Base-by-base conservation (phyloP, 1,140 invertebrate genomes). In the Drosophila kanapiae region DNA sequence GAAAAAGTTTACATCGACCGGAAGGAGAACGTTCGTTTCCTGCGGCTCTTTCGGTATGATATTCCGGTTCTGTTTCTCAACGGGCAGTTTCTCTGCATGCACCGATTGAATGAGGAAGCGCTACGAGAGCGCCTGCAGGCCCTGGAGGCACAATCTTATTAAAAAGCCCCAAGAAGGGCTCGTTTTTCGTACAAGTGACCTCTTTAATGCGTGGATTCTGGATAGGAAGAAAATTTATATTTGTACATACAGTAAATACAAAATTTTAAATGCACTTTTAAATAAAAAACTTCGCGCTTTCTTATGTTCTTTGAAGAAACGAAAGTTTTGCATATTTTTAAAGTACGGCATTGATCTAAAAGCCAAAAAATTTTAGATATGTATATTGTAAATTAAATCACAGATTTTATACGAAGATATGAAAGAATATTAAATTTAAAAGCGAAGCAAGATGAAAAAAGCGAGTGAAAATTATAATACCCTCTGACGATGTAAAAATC, bases 51-150 rank as follows among this genome's bases (percentile, higher is more conserved):
- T 87, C 94, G 95, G 63, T 95, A 96, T 92, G 97, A 98, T 91
- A 98, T 98, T 86, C 97, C 97, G 53, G 97, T 98, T 13, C 93
- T 98, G 82, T 97, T 97, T 93, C 94, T 98, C 6, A 96, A 98
- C 92, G 96, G 95, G 14, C 94, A 96, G 82, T 98, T 95, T 93
- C 93, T 98, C 29, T 98, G 97, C 93, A 98, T 97, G 94, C 96
- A 98, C 93, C 94, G 93, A 78, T 94, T 97, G 48, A 94, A 98
- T 91, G 87, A 91, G 67, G 80, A 93, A 11, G 88, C 94, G 4
- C 93, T 96, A 58, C 85, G 94, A 47, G 92, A 81, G 48, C 94
- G 92, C 83, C 87, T 96, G 13, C 68, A 53, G 42, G 10, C 27
- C 6, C 9, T 68, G 18, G 29, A 33, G 16, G 18, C 7, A 1